Percentiles rank a stretch among this genome's conserved stretches.
Evolutionary conservation across 2,797 vertebrate species (phyloP).

Genomic region (Squalus acanthias): DNA sequence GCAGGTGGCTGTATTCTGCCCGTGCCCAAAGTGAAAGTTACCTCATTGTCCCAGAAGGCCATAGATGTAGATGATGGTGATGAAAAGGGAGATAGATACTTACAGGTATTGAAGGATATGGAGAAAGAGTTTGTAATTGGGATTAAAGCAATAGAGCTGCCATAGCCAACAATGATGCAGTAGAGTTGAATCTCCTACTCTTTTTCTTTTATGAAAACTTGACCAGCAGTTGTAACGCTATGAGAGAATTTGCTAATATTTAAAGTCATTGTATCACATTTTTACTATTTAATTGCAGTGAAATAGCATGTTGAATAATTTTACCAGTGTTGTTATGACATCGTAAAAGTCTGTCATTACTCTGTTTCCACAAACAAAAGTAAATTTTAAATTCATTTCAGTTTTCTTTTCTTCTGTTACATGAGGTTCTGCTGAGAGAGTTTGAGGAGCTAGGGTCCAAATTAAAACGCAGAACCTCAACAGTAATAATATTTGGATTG

Average conservation of each 20-base stretch:
- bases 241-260: not conserved
- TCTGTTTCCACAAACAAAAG: not conserved
- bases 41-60: not conserved
- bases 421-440: no score
- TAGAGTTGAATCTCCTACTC: not conserved
- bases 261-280: not conserved
- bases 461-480: no score
- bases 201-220: not conserved
- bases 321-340: not conserved
- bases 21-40: not conserved
- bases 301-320: not conserved
- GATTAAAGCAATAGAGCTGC: not conserved
- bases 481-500: no score
- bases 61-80: not conserved
- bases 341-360: not conserved
- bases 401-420: not conserved
- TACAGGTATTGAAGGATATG: not conserved
- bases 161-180: not conserved
- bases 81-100: not conserved
- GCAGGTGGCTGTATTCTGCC: not conserved
- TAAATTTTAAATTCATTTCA: not conserved
- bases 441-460: no score
- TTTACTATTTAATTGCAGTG: not conserved
- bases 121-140: not conserved
- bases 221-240: not conserved